Conservation (phyloP, 2,113 vertebrate genomes). For the Protobothrops mucrosquamatus region DNA sequence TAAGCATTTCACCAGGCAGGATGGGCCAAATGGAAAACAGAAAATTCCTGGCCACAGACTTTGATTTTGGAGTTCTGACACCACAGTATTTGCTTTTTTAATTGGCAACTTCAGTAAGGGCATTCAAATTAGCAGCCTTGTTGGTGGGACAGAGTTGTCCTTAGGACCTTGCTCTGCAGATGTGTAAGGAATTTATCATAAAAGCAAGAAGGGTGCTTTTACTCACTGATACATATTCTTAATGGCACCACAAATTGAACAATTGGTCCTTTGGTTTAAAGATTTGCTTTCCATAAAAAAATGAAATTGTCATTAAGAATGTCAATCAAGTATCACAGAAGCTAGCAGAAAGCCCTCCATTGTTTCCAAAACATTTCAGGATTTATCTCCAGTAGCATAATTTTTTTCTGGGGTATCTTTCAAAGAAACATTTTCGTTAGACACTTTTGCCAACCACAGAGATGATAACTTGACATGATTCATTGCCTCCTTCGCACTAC, state of each 20-base stretch:
- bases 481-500: constrained; percentile 3
- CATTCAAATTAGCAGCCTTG: neutral
- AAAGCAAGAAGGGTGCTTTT: neutral
- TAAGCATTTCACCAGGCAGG: neutral
- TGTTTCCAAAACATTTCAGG: constrained; percentile 20
- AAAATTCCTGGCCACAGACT: neutral
- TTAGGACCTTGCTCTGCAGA: neutral
- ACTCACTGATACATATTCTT: neutral
- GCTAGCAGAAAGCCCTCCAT: neutral
- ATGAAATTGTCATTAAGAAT: neutral
- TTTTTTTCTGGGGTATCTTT: constrained; percentile 17
- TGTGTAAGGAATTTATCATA: neutral
- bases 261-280: neutral
- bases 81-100: neutral
- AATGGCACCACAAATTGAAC: neutral
- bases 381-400: constrained; percentile 30
- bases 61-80: neutral
- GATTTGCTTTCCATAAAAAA: neutral
- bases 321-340: neutral
- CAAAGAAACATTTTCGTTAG: constrained; percentile 41
- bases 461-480: constrained; percentile 16
- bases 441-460: constrained; percentile 21
- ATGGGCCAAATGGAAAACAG: neutral
- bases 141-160: neutral
- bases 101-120: neutral